Conservation (phyloP, 1,140 invertebrate species). For the silkworm (Bombyx mori) region DNA sequence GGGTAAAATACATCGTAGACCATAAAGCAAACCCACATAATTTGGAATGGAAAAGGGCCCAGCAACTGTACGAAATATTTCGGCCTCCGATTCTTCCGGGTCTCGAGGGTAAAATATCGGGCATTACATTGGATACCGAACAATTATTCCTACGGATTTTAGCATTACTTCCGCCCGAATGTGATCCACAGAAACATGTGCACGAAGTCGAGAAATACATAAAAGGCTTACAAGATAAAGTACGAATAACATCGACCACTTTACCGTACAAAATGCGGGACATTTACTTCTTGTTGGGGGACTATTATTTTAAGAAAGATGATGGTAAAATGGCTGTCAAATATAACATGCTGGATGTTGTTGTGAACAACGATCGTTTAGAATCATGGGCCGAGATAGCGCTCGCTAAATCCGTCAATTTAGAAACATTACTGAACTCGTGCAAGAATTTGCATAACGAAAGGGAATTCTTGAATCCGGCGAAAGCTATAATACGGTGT, state of each 20-base stretch:
- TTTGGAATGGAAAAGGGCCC: constrained; percentile 84
- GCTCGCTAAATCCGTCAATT: constrained; percentile 82
- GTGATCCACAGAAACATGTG: constrained; percentile 74
- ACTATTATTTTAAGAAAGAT: constrained; percentile 92
- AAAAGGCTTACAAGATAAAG: constrained; percentile 71
- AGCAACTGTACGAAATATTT: constrained; percentile 88
- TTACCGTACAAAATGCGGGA: constrained; percentile 75
- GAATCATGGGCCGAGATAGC: constrained; percentile 95
- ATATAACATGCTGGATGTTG: constrained; percentile 88
- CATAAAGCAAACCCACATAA: constrained; percentile 82
- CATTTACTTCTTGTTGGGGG: constrained; percentile 91
- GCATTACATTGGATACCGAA: constrained; percentile 84
- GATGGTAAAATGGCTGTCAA: constrained; percentile 84
- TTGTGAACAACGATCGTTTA: constrained; percentile 82
- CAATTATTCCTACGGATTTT: constrained; percentile 82
- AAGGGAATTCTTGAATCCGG: constrained; percentile 80
- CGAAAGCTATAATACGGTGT: constrained; percentile 81
- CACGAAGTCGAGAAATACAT: constrained; percentile 78
- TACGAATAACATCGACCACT: constrained; percentile 65
- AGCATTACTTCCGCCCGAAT: constrained; percentile 78
- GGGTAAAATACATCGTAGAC: constrained; percentile 81
- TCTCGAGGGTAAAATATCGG: constrained; percentile 84
- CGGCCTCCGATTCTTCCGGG: constrained; percentile 84
- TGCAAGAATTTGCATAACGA: constrained; percentile 77
- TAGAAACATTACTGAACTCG: constrained; percentile 88